Base-by-base conservation (phyloP, 2,888 invertebrate genomes). In the Erebia aethiops region DNA sequence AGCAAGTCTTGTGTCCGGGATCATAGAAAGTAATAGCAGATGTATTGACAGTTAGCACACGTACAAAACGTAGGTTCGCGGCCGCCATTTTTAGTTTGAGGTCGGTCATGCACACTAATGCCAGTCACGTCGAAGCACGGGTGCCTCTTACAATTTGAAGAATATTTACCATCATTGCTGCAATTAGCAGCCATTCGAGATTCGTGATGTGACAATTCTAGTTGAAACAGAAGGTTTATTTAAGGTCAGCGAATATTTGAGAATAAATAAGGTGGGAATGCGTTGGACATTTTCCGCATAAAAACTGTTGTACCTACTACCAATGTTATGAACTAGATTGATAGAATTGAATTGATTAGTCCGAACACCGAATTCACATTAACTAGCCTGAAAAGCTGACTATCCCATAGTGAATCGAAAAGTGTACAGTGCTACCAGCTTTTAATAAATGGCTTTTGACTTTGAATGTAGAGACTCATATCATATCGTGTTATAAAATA, bases 61-160 rank as follows among this genome's bases (percentile, higher is more conserved):
- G 75, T 77, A 74, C 69, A 57, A 46, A 46, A 58, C 68, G 71
- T 62, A 72, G 63, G 69, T 71, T 69, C 58, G 61, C 80, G 74
- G 78, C 71, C 81, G 78, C 80, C 81, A 64, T 69, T 73, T 73
- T 81, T 80, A 66, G 63, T 70, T 69, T 64, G 69, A 72, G 75
- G 74, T 65, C 74, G 71, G 56, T 71, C 69, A 56, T 67, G 58
- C 67, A 79, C 58, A 61, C 56, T 66, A 81, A 88, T 86, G 82
- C 84, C 52, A 69, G 80, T 84, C 88, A 89, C 88, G 89, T 86
- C 72, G 71, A 74, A 70, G 71, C 76, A n/a, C 79, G 80, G 79
- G 79, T 77, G 74, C 74, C 76, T 78, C 80, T 75, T 79, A 77
- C 81, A 78, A 81, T 82, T 80, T 79, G 80, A 79, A 77, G 79